A percentile compares a stretch with the other conserved stretches of the same genome.
Conservation (phyloP, 1,140 invertebrate species). For the Triops longicaudatus region DNA sequence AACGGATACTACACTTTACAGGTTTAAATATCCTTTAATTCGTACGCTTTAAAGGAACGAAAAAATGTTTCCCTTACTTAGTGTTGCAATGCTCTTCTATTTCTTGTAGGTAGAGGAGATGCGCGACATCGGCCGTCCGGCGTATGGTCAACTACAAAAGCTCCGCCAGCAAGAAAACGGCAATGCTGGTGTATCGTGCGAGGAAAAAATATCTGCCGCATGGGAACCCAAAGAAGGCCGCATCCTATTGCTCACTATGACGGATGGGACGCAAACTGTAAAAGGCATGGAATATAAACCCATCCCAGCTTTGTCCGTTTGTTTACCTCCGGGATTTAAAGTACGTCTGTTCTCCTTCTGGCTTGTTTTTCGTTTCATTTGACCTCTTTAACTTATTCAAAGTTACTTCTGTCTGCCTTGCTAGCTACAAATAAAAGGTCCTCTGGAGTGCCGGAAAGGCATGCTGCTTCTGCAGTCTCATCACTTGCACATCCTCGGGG, state of each 20-base stretch:
- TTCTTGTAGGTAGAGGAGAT: conserved; percentile 43
- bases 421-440: conserved; percentile 51
- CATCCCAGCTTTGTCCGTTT: conserved; percentile 51
- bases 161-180: conserved; percentile 48
- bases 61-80: neutral
- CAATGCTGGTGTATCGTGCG: conserved; percentile 45
- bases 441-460: conserved; percentile 58
- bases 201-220: conserved; percentile 37
- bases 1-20: neutral
- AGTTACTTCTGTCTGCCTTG: conserved; percentile 31
- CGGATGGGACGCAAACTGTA: conserved; percentile 62
- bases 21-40: neutral
- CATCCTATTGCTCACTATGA: conserved; percentile 62
- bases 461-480: conserved; percentile 55
- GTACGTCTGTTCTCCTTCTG: conserved; percentile 35
- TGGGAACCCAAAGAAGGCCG: conserved; percentile 48
- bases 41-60: neutral
- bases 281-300: conserved; percentile 62
- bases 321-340: conserved; percentile 56
- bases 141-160: conserved; percentile 54
- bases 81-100: neutral
- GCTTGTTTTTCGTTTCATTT: neutral
- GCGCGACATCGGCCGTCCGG: conserved; percentile 50
- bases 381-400: conserved; percentile 13
- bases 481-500: conserved; percentile 57